Evolutionary conservation across 2,113 vertebrate genomes (phyloP), one percentile per base, ranked within the genome.

Genomic region (Lucifuga dentata): DNA sequence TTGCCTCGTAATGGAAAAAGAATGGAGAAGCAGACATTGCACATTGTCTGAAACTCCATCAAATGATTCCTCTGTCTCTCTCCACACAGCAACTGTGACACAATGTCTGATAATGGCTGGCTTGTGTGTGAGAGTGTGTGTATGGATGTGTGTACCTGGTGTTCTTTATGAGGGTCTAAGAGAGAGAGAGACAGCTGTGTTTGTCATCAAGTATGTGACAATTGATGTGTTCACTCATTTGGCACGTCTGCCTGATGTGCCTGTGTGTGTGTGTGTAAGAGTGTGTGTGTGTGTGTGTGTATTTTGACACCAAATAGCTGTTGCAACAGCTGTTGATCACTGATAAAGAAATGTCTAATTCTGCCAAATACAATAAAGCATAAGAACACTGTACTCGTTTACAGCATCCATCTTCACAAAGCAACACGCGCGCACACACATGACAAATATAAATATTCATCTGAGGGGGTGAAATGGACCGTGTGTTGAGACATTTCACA

Each of bases 31-130:
- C 67, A 78, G 61, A 69, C 67, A 63, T 53, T 45, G 77, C 52
- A 69, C 86, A 69, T 81, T 86, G 80, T 86, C 75, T 84, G 73
- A 83, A 84, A 73, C 73, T 78, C 85, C 19, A 80, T 80, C 65
- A 73, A 73, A 86, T 73, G 59, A 76, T 81, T 81, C 67, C 68
- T 65, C 63, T 40, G 66, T 75, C 61, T 79, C 60, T 43, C 12
- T 20, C 52, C 43, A 49, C 74, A 76, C 56, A 62, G 68, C 45
- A 26, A 67, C 71, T 41, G 53, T 70, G 62, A 72, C 69, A 69
- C 67, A 61, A 36, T 21, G 45, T 62, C 64, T 62, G 64, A 65
- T 80, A 73, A 68, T 19, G 49, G n/a, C 13, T 8, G 38, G 29
- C 17, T 33, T 58, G 45, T 55, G 56, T 41, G 40, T 55, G 11